Conservation (phyloP, 2,888 invertebrate species). For the Microchrysa polita region DNA sequence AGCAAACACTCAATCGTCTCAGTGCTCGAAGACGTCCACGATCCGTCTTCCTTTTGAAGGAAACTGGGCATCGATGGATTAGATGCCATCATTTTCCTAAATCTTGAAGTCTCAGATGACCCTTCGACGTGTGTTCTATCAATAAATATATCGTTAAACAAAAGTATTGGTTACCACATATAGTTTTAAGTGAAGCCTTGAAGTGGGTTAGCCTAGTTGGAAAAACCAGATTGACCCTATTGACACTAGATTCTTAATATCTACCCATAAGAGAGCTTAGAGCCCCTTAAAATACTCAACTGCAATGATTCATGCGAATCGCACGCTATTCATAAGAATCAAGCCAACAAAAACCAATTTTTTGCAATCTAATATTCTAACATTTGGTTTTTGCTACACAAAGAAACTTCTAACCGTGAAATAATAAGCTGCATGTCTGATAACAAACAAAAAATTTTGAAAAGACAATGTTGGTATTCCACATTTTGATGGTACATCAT, state of each 20-base stretch:
- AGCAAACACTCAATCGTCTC: too few relatives aligned
- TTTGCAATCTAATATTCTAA: slow-evolving; percentile 3
- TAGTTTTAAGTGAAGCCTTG: slow-evolving; percentile 23
- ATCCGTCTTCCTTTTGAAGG: too few relatives aligned
- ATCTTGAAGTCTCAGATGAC: too few relatives aligned
- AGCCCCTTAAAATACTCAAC: not conserved
- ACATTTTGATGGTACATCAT: slow-evolving; percentile 12
- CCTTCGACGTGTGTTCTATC: too few relatives aligned
- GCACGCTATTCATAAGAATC: too few relatives aligned
- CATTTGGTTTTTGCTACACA: not conserved
- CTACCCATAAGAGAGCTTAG: not conserved
- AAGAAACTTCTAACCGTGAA: slow-evolving; percentile 36
- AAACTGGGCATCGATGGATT: too few relatives aligned
- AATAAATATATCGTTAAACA: not conserved
- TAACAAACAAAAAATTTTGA: not conserved
- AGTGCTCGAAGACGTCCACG: too few relatives aligned
- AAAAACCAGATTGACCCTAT: slow-evolving; percentile 30
- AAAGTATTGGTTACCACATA: not conserved
- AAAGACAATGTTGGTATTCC: not conserved
- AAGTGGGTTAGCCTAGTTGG: slow-evolving; percentile 23
- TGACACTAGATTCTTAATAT: slow-evolving; percentile 29
- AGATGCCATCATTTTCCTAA: too few relatives aligned
- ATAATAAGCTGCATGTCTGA: slow-evolving; percentile 4
- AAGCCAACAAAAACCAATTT: not conserved
- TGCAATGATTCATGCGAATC: not conserved